Percentiles rank a stretch among this genome's conserved stretches.
These are phyloP conservation scores for Osmerus eperlanus DNA, from an alignment of 2,113 vertebrate genomes.

Conservation along the genomic window DNA sequence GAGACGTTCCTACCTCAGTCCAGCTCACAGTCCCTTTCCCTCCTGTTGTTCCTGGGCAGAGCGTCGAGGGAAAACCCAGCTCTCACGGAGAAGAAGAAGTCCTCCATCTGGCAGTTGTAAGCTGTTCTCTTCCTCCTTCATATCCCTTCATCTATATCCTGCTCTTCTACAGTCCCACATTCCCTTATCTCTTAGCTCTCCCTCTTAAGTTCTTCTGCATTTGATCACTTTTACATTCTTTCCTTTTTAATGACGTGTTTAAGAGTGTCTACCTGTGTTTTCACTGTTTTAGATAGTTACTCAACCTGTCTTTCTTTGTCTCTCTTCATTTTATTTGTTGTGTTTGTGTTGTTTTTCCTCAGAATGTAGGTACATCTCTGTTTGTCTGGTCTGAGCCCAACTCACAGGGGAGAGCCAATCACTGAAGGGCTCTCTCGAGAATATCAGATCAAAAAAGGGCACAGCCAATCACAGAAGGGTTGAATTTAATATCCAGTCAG, in stretches of 20 bases:
- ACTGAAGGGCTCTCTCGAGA: slow-evolving; percentile 23
- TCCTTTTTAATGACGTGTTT: too few relatives aligned
- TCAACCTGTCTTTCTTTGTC: slow-evolving; percentile 5
- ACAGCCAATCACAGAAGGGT: too few relatives aligned
- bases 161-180: not conserved
- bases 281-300: slow-evolving; percentile 15
- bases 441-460: not conserved
- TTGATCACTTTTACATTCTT: too few relatives aligned
- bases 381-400: slow-evolving; percentile 22
- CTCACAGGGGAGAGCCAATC: slow-evolving; percentile 43
- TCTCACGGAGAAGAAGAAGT: slow-evolving; percentile 95
- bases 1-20: too few relatives aligned
- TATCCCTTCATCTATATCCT: not conserved
- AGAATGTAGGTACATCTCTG: slow-evolving; percentile 76
- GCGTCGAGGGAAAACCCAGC: slow-evolving; percentile 92
- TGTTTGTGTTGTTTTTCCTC: slow-evolving; percentile 50
- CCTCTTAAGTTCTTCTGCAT: too few relatives aligned
- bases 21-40: not conserved
- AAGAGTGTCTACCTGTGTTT: too few relatives aligned
- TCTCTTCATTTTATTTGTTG: slow-evolving; percentile 42
- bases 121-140: slow-evolving; percentile 49
- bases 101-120: slow-evolving; percentile 99
- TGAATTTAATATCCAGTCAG: too few relatives aligned
- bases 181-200: not conserved
- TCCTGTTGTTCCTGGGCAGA: slow-evolving; percentile 58